Percentiles rank a stretch among this genome's conserved stretches.
Conservation (phyloP, 2,113 vertebrate genomes). For the Pheucticus melanocephalus region DNA sequence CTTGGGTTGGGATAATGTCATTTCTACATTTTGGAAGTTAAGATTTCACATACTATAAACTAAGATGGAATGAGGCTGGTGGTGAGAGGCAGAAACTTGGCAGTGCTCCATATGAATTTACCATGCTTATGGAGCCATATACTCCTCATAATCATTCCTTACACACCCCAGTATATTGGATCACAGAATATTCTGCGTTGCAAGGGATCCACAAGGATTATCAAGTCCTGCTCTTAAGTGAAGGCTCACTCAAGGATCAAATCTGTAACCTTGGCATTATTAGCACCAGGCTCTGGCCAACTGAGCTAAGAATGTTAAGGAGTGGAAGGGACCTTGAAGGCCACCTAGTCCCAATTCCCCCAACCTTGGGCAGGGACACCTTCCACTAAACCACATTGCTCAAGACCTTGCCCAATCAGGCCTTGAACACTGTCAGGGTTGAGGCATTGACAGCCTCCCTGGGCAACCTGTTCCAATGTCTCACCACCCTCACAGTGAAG, state of each 20-base stretch:
- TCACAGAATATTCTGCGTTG: background rate
- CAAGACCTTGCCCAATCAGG: rapidly evolving
- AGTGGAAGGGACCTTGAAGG: background rate
- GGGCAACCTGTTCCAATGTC: background rate
- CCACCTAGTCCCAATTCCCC: background rate
- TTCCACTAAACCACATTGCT: background rate
- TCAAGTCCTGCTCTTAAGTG: background rate
- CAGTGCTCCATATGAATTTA: background rate
- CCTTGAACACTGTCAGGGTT: background rate
- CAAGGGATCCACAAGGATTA: background rate
- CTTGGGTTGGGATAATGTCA: background rate
- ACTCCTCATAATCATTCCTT: background rate
- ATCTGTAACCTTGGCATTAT: background rate
- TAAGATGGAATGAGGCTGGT: rapidly evolving
- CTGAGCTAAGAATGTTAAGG: background rate
- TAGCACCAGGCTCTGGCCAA: background rate
- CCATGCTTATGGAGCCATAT: background rate
- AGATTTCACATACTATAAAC: background rate
- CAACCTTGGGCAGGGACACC: background rate
- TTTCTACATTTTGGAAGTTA: background rate
- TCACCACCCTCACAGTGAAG: background rate
- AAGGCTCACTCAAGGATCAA: background rate
- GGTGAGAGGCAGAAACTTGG: background rate
- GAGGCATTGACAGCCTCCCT: rapidly evolving
- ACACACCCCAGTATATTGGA: background rate